Evolutionary conservation across 2,113 vertebrate species (phyloP), one percentile per base, ranked within the genome.

Genomic region (Megaceryle maxima): DNA sequence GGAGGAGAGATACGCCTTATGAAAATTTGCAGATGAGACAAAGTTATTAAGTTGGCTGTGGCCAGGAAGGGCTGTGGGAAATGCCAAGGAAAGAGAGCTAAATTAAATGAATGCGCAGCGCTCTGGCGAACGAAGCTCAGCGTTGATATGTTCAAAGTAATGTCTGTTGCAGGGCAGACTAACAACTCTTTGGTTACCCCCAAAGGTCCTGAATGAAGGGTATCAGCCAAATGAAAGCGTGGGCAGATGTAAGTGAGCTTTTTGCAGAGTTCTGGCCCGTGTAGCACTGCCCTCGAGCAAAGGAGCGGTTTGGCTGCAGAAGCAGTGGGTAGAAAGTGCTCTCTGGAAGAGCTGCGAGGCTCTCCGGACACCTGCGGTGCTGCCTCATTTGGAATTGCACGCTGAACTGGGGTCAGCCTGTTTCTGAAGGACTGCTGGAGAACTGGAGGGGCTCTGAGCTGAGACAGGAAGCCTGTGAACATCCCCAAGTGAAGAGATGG

Each of bases 1-100:
- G 82, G 82, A 94, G 84, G 92, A 93, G 41, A 96, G 78, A 82
- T 35, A 84, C 1, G 18, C 92, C 0, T 0, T 50, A 82, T 53
- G 57, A 81, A 94, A 92, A 92, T 85, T 62, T 92, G 77, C 70
- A 89, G 64, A 79, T 68, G 79, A 93, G 90, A 93, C 57, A 50
- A 83, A 83, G 85, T 87, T 92, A 79, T 76, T 92, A 83, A 39
- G 59, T 83, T 83, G 72, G 17, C 63, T 91, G 50, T 50, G 70
- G 66, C 69, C 86, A 73, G 81, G 87, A 88, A 76, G 44, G 59
- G 37, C 55, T 95, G 48, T 66, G 53, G 57, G 73, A 48, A 93
- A 66, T 28, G 33, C 20, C 5, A 7, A 50, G 37, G 70, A 84
- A 79, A 84, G 28, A 83, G 83, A 73, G 26, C 37, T 56, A 28